Percentiles rank a stretch among this genome's conserved stretches.
phyloP scores from a whole-genome alignment of 2,888 invertebrate genomes.

The Pachymerium ferrugineum region DNA sequence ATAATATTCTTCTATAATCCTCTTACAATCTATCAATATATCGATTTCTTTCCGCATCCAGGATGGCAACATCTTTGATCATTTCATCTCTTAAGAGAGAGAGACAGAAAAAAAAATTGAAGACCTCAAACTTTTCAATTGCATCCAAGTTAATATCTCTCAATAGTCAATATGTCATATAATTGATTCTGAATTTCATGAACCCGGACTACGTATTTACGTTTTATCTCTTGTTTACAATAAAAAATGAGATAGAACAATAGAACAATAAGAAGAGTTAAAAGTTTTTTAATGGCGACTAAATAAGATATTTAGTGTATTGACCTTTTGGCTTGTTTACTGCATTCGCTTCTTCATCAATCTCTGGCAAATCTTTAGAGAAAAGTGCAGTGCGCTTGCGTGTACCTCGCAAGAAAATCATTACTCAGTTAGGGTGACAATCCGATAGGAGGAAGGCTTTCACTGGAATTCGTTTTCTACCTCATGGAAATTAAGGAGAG shows the following conservation, averaged over 20 bases:
- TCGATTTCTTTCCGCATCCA: not conserved
- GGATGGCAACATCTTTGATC: too few relatives aligned
- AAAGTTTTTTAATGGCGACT: not conserved
- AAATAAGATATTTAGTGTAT: not conserved
- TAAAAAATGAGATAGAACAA: not conserved
- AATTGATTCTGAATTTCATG: too few relatives aligned
- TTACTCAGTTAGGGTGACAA: not conserved
- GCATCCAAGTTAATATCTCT: too few relatives aligned
- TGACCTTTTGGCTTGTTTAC: not conserved
- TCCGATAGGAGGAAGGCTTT: not conserved
- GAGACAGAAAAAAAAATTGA: too few relatives aligned
- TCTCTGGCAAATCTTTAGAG: not conserved
- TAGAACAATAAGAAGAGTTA: not conserved
- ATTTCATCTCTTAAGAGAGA: too few relatives aligned
- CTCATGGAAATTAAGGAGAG: too few relatives aligned
- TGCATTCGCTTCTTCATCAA: not conserved
- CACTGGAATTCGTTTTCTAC: not conserved
- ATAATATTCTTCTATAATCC: too few relatives aligned
- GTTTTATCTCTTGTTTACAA: too few relatives aligned
- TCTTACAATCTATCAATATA: not conserved
- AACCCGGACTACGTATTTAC: too few relatives aligned
- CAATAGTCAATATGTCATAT: too few relatives aligned
- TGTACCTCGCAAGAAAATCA: not conserved
- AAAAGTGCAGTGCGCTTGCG: not conserved
- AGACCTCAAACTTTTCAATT: too few relatives aligned